phyloP scores from a whole-genome alignment of 2,113 vertebrate genomes.

The Pollachius pollachius region DNA sequence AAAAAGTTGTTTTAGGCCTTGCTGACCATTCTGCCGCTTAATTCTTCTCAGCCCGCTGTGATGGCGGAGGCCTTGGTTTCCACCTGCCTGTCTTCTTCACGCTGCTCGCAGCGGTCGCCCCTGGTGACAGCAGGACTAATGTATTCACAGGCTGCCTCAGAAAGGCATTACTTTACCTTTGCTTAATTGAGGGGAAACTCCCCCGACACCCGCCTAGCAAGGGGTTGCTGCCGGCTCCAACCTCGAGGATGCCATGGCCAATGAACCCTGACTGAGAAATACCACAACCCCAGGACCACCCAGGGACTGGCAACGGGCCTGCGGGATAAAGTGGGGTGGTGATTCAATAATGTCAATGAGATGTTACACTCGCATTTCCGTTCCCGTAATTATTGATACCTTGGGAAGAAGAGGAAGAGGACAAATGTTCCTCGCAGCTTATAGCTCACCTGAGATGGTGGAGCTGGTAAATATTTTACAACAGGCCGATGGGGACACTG shows the following conservation, averaged over 20 bases:
- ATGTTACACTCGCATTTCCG: conserved; percentile 33
- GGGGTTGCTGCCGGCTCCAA: conserved; percentile 47
- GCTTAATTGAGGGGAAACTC: conserved; percentile 80
- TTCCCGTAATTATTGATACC: conserved; percentile 38
- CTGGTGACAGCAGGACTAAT: conserved; percentile 66
- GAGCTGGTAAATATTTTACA: conserved; percentile 73
- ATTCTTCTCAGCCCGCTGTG: conserved; percentile 28
- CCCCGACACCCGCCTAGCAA: conserved; percentile 68
- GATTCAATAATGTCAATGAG: conserved; percentile 71
- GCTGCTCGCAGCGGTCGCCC: conserved; percentile 28
- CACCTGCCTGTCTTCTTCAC: conserved; percentile 52
- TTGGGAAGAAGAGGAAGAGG: conserved; percentile 19
- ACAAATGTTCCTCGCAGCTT: conserved; percentile 45
- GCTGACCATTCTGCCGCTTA: conserved; percentile 3
- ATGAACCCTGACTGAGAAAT: conserved; percentile 68
- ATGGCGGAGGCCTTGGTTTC: conserved; percentile 5
- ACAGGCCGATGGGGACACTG: conserved; percentile 34
- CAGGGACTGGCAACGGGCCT: conserved; percentile 38
- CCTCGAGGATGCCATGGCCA: conserved; percentile 41
- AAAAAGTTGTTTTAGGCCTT: conserved; percentile 15
- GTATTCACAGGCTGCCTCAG: conserved; percentile 61
- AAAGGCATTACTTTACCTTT: conserved; percentile 72
- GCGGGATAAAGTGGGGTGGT: conserved; percentile 34
- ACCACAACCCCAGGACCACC: conserved; percentile 55
- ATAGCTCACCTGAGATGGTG: conserved; percentile 60